phyloP scores from a whole-genome alignment of 2,888 invertebrate genomes.

The Trimorus sp. region DNA sequence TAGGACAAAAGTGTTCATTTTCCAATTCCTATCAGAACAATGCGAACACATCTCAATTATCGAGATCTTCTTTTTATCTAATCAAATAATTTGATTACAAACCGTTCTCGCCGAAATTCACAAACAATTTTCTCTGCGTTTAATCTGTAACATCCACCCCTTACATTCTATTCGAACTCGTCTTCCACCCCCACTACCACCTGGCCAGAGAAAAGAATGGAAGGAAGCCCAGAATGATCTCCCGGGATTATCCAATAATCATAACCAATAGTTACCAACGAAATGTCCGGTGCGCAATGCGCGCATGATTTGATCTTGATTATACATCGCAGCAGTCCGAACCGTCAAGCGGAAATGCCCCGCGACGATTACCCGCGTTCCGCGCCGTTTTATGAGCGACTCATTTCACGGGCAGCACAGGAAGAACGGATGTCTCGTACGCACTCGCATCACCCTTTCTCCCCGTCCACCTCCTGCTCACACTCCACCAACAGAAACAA shows the following conservation, averaged over 20 bases:
- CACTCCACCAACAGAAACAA: slow-evolving; percentile 55
- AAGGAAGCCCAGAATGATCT: background rate
- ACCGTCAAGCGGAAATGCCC: slow-evolving; percentile 52
- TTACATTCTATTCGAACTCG: too few species aligned
- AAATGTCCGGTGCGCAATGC: slow-evolving; percentile 39
- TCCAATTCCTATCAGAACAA: too few species aligned
- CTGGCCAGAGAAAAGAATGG: too few species aligned
- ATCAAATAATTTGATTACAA: too few species aligned
- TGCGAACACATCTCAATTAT: too few species aligned
- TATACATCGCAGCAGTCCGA: slow-evolving; percentile 42
- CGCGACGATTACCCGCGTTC: slow-evolving; percentile 56
- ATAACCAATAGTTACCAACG: slow-evolving; percentile 45
- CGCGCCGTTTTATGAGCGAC: slow-evolving; percentile 57
- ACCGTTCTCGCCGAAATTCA: too few species aligned
- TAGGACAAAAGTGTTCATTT: too few species aligned
- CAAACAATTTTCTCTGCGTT: too few species aligned
- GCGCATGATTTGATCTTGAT: slow-evolving; percentile 58
- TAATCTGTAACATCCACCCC: too few species aligned
- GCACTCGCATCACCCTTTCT: slow-evolving; percentile 7
- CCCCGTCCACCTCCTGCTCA: too few species aligned
- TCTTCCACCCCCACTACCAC: too few species aligned
- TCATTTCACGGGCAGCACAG: slow-evolving; percentile 67
- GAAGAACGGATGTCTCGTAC: slow-evolving; percentile 73
- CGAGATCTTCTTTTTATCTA: too few species aligned
- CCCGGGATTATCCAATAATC: slow-evolving; percentile 22